Percentiles rank a stretch among this genome's conserved stretches.
phyloP scores from a whole-genome alignment of 2,113 vertebrate species.

The Hipposideros armiger region DNA sequence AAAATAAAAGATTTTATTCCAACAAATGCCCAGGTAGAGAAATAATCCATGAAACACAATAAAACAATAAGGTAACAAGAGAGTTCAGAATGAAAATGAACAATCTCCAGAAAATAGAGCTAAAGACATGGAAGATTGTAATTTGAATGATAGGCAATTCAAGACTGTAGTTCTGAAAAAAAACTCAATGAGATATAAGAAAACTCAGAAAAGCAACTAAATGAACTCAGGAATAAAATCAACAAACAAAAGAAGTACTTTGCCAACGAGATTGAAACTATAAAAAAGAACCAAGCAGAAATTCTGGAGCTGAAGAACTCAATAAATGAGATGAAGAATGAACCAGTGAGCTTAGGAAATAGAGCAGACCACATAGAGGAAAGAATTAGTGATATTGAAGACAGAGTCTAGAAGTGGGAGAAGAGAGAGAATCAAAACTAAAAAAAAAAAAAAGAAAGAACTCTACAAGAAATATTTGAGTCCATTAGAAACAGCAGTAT shows the following conservation, averaged over 20 bases:
- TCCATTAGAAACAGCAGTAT: not conserved
- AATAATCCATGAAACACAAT: no score
- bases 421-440: not conserved
- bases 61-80: no score
- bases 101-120: no score
- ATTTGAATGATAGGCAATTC: no score
- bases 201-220: not conserved
- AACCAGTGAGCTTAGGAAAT: not conserved
- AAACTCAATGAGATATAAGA: not conserved
- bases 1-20: no score
- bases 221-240: not conserved
- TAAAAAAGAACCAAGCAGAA: not conserved
- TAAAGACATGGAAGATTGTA: no score
- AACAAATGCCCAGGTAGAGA: no score
- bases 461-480: not conserved
- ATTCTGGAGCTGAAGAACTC: not conserved
- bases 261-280: not conserved
- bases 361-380: not conserved
- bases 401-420: not conserved
- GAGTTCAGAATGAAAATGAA: no score
- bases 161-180: no score
- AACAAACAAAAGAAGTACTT: not conserved
- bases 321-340: not conserved
- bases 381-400: not conserved
- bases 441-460: not conserved